Evolutionary conservation across 64 coral and sea anemone genomes (phyloP).

Genomic region (Catalaphyllia jardinei): DNA sequence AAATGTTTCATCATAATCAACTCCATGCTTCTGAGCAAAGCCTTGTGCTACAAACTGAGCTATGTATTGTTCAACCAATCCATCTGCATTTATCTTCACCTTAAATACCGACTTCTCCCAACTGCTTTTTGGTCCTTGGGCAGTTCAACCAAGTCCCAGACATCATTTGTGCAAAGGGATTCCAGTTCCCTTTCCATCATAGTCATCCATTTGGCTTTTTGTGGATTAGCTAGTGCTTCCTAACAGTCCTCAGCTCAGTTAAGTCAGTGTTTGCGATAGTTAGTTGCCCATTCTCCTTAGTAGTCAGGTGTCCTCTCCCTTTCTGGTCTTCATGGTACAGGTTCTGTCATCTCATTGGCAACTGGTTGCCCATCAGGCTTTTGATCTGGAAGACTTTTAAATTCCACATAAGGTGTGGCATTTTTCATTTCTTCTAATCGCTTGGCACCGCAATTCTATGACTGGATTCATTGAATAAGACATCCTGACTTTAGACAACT

Average conservation of each 20-base stretch:
- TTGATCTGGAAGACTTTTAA: neutral
- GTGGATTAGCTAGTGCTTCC: neutral
- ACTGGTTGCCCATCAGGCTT: too few species aligned
- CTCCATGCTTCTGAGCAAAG: constrained; percentile 43
- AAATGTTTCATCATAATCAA: constrained; percentile 61
- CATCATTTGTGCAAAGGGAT: neutral
- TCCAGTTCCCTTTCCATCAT: constrained; percentile 22
- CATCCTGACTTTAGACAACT: too few species aligned
- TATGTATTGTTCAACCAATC: constrained; percentile 32
- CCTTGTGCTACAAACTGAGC: constrained; percentile 53
- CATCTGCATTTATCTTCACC: constrained; percentile 56
- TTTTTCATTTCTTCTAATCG: neutral
- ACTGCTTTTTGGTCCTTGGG: constrained; percentile 39
- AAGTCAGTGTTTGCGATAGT: too few species aligned
- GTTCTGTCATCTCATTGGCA: neutral
- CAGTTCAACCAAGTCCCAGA: constrained; percentile 18
- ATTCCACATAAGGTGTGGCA: neutral
- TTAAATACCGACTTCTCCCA: constrained; percentile 47
- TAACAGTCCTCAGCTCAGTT: too few species aligned
- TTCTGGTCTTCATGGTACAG: neutral
- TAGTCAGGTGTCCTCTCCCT: constrained; percentile 28
- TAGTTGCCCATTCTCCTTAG: neutral
- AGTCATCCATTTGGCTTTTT: neutral
- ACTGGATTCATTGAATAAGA: too few species aligned
- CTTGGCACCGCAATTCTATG: too few species aligned